Conservation (phyloP, 2,797 vertebrate species). For the Ceryle rudis region DNA sequence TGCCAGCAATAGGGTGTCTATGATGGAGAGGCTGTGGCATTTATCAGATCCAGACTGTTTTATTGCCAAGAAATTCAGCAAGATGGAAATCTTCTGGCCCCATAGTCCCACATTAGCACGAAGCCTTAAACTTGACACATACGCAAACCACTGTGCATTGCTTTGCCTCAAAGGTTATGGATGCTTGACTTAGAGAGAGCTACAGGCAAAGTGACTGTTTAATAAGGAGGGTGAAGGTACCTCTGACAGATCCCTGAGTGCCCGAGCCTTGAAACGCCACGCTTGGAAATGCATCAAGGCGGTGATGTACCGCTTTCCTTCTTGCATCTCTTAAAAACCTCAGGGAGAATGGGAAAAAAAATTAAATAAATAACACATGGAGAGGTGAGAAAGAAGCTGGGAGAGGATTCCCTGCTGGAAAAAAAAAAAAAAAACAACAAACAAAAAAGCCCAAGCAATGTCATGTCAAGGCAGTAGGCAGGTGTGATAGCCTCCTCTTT, state of each 20-base stretch:
- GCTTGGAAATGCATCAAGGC: neutral
- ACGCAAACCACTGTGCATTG: rapidly evolving
- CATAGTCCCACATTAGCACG: rapidly evolving
- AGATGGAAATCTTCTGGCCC: neutral
- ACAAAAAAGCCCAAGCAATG: neutral
- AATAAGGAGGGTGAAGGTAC: neutral
- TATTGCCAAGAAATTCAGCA: neutral
- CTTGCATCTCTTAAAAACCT: neutral
- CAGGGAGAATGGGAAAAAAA: neutral
- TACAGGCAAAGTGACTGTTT: neutral
- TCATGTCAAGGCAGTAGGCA: neutral
- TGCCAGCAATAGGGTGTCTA: neutral
- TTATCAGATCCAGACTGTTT: neutral
- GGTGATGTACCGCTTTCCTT: neutral
- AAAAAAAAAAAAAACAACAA: neutral
- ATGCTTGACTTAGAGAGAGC: neutral
- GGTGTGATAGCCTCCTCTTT: neutral
- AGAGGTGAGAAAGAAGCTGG: neutral
- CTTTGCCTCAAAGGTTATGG: neutral
- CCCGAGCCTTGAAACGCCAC: rapidly evolving
- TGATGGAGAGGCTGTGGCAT: neutral
- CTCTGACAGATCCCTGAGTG: neutral
- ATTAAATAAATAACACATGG: neutral
- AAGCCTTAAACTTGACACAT: neutral
- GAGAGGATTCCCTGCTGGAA: neutral